phyloP scores from a whole-genome alignment of 92 coral and sea anemone genomes.

The Porites evermanni region DNA sequence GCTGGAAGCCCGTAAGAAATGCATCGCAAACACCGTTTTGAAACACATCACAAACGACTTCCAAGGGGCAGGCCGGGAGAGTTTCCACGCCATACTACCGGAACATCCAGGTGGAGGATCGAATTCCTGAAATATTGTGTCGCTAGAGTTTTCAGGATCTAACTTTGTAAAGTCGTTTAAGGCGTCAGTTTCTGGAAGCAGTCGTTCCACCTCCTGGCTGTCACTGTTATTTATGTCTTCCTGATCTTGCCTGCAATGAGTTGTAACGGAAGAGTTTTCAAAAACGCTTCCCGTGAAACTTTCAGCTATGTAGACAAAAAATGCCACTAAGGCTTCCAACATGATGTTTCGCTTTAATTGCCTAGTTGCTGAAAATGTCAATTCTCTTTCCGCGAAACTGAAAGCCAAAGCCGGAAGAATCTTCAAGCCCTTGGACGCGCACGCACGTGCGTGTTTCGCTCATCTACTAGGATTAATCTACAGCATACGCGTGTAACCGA shows the following conservation, averaged over 20 bases:
- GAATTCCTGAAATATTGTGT: constrained; percentile 74
- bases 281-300: constrained; percentile 59
- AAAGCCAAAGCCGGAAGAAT: neutral
- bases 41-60: constrained; percentile 11
- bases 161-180: constrained; percentile 50
- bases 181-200: neutral
- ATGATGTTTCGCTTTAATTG: neutral
- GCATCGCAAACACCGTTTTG: constrained; percentile 16
- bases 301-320: constrained; percentile 48
- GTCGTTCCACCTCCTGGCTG: neutral
- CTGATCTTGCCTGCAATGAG: neutral
- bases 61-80: constrained; percentile 43
- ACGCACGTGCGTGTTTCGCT: too few species aligned
- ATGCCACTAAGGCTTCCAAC: constrained; percentile 42
- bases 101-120: constrained; percentile 40
- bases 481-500: too few species aligned
- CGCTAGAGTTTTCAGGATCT: constrained; percentile 31
- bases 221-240: neutral
- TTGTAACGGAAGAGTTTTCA: constrained; percentile 37
- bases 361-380: neutral
- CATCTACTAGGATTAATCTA: too few species aligned
- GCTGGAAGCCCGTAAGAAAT: constrained; percentile 10
- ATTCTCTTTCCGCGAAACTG: neutral
- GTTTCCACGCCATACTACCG: constrained; percentile 72
- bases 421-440: too few species aligned